phyloP scores from a whole-genome alignment of 1,140 invertebrate genomes.

The Camponotus vicinus region DNA sequence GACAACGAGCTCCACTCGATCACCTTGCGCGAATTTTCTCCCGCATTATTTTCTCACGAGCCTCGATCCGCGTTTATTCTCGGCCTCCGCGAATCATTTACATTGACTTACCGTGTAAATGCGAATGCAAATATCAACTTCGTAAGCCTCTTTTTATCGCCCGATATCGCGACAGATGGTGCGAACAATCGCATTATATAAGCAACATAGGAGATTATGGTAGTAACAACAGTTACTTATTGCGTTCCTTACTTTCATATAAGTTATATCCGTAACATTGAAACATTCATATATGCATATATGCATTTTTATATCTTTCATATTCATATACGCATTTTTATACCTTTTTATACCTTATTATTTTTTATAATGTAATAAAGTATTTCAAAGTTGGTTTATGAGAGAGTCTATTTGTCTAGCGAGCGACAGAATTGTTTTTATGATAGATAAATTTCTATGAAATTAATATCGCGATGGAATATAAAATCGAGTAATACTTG shows the following conservation, averaged over 20 bases:
- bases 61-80: constrained; percentile 44
- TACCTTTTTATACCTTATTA: neutral
- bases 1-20: constrained; percentile 70
- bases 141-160: constrained; percentile 42
- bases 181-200: constrained; percentile 58
- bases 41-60: constrained; percentile 76
- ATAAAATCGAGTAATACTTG: constrained; percentile 58
- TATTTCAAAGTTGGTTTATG: constrained; percentile 10
- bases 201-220: constrained; percentile 33
- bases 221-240: constrained; percentile 31
- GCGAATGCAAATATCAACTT: constrained; percentile 50
- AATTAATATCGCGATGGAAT: neutral
- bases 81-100: constrained; percentile 58
- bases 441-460: neutral
- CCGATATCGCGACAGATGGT: constrained; percentile 49
- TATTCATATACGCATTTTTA: neutral
- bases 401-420: constrained; percentile 4
- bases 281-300: neutral
- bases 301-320: neutral
- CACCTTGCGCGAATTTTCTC: constrained; percentile 75
- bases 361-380: neutral
- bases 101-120: constrained; percentile 51
- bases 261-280: constrained; percentile 18
- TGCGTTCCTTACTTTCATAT: constrained; percentile 25
- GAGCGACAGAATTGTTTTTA: neutral